Conservation (phyloP, 2,113 vertebrate species). For the Ascaphus truei region DNA sequence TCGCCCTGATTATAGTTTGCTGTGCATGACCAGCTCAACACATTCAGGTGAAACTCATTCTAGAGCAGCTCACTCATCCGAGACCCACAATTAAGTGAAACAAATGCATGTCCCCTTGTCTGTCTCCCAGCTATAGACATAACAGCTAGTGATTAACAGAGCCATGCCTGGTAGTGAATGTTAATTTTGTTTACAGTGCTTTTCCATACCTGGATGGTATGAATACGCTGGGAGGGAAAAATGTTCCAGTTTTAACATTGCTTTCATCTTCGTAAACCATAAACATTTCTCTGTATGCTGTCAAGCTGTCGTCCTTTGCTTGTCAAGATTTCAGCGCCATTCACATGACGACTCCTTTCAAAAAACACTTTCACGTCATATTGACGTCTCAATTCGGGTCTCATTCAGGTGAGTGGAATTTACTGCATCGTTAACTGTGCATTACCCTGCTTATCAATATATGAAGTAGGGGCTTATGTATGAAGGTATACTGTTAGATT, state of each 20-base stretch:
- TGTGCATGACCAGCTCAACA: conserved; percentile 20
- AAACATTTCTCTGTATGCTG: no score
- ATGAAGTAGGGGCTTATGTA: no score
- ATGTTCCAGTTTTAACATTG: neutral
- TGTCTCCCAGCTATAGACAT: conserved; percentile 32
- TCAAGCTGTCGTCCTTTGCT: no score
- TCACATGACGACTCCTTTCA: no score
- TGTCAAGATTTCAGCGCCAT: no score
- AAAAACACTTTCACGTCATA: no score
- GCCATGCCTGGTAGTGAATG: conserved; percentile 2
- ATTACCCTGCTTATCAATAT: no score
- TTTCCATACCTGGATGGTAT: neutral
- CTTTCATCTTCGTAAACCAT: no score
- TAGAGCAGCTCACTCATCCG: conserved; percentile 23
- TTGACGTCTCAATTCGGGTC: no score
- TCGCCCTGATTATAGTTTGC: conserved; percentile 30
- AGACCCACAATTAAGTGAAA: conserved; percentile 35
- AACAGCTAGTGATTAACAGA: conserved; percentile 26
- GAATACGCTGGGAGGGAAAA: neutral
- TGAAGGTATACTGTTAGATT: no score
- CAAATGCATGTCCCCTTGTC: conserved; percentile 37
- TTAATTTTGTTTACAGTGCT: conserved; percentile 4
- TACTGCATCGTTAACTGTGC: no score
- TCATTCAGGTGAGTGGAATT: no score
- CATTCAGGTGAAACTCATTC: conserved; percentile 35